Conservation (phyloP, 2,797 vertebrate genomes). For the Coluber constrictor region DNA sequence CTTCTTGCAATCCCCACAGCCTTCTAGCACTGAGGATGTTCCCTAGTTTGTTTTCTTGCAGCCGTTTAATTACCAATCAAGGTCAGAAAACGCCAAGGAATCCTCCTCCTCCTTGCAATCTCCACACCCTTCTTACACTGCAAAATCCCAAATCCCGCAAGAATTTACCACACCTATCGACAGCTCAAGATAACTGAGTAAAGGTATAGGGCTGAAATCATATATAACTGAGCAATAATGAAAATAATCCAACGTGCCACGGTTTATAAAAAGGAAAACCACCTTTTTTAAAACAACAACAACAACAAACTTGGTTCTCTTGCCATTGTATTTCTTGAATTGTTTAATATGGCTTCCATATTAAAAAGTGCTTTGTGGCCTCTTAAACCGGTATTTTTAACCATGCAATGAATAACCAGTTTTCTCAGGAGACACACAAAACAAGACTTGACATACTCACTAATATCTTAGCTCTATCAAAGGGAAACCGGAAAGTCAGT, state of each 20-base stretch:
- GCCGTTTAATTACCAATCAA: too few species aligned
- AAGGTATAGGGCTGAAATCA: neutral
- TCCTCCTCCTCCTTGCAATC: too few species aligned
- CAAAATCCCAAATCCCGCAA: neutral
- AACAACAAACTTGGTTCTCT: neutral
- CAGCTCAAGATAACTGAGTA: neutral
- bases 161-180: neutral
- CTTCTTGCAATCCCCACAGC: too few species aligned
- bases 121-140: too few species aligned
- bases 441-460: neutral
- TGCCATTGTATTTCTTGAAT: neutral
- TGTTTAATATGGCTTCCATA: neutral
- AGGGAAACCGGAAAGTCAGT: neutral
- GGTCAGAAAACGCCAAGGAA: too few species aligned
- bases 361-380: neutral
- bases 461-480: neutral
- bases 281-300: neutral
- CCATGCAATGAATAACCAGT: neutral
- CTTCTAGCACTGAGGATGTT: neutral
- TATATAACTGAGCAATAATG: neutral
- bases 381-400: neutral
- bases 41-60: neutral
- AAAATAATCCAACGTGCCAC: neutral
- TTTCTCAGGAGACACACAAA: neutral
- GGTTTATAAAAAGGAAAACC: neutral